phyloP scores from a whole-genome alignment of 2,113 vertebrate genomes.

The Bubo scandiacus region DNA sequence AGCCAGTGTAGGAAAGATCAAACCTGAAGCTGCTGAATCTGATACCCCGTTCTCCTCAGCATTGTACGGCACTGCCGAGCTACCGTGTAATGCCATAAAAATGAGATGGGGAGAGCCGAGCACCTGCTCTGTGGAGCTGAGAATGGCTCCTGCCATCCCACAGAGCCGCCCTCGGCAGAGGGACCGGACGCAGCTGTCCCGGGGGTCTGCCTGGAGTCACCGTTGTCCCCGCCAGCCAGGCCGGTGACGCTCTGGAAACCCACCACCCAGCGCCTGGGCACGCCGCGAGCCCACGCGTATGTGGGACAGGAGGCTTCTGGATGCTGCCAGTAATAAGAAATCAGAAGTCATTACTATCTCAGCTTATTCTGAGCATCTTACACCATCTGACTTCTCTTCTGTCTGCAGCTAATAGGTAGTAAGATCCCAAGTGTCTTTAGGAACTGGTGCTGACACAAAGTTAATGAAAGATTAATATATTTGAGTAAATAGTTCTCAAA shows the following conservation, averaged over 20 bases:
- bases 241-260: not conserved
- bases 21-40: not conserved
- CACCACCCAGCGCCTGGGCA: fast-evolving
- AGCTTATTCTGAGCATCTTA: not conserved
- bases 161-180: not conserved
- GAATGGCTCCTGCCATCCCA: not conserved
- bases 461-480: not conserved
- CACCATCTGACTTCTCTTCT: not conserved
- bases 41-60: fast-evolving
- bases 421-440: not conserved
- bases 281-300: not conserved
- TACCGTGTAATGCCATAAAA: fast-evolving
- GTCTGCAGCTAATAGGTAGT: not conserved
- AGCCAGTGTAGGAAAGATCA: not conserved
- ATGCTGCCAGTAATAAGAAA: not conserved
- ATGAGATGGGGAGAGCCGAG: not conserved
- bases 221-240: fast-evolving
- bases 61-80: not conserved
- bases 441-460: not conserved
- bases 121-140: not conserved
- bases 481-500: not conserved
- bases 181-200: not conserved
- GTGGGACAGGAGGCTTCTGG: not conserved
- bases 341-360: not conserved
- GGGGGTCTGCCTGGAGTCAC: not conserved